Conservation (phyloP, 2,113 vertebrate species). For the Halcyon malimbica region DNA sequence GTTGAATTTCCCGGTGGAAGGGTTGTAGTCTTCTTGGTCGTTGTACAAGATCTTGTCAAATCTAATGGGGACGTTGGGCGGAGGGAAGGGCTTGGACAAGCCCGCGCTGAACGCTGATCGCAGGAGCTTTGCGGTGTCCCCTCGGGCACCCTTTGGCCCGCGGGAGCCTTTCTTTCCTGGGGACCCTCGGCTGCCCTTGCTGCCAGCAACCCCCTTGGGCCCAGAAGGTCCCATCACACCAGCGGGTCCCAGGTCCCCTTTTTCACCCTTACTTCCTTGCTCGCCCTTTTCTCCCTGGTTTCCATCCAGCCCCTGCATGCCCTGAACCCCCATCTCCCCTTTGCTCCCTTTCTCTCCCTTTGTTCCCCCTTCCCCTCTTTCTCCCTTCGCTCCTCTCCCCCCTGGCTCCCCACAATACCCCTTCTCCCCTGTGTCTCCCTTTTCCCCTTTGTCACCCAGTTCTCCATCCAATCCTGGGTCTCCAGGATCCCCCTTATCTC, state of each 20-base stretch:
- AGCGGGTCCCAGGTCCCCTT: slow-evolving; percentile 81
- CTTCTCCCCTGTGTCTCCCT: slow-evolving; percentile 87
- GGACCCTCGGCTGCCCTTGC: slow-evolving; percentile 85
- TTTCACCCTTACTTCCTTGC: slow-evolving; percentile 83
- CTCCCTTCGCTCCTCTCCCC: slow-evolving; percentile 84
- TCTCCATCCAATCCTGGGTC: slow-evolving; percentile 75
- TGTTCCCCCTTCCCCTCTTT: slow-evolving; percentile 79
- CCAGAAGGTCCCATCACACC: slow-evolving; percentile 80
- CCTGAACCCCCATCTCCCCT: slow-evolving; percentile 82
- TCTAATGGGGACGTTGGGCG: slow-evolving; percentile 85
- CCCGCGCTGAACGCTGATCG: slow-evolving; percentile 92
- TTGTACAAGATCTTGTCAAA: slow-evolving; percentile 94
- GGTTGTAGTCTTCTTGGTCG: slow-evolving; percentile 85
- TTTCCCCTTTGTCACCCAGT: slow-evolving; percentile 80
- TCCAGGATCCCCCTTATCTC: slow-evolving; percentile 79
- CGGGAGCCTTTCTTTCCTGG: slow-evolving; percentile 87
- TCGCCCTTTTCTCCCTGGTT: slow-evolving; percentile 81
- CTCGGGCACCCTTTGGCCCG: slow-evolving; percentile 86
- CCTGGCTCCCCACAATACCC: slow-evolving; percentile 83
- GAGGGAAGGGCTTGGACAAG: slow-evolving; percentile 91
- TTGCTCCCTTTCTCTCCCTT: slow-evolving; percentile 85
- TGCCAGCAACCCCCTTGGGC: slow-evolving; percentile 80
- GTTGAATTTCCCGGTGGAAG: slow-evolving; percentile 86
- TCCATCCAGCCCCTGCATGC: slow-evolving; percentile 79
- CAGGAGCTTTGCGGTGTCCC: slow-evolving; percentile 51